Base-by-base conservation (phyloP, 2,113 vertebrate genomes). In the Eubucco bourcierii region DNA sequence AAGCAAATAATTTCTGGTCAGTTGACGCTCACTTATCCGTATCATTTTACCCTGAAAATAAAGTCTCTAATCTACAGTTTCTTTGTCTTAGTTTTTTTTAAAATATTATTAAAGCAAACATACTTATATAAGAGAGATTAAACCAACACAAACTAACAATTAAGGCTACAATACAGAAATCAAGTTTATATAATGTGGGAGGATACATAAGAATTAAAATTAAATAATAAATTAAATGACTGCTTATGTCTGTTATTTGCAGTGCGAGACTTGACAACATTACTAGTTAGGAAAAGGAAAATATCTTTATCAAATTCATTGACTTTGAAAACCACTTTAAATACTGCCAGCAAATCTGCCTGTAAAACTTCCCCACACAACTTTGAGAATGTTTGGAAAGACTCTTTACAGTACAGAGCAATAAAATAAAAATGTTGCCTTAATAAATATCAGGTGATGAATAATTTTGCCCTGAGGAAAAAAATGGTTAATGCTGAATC, bases 1-100 rank as follows among this genome's bases (percentile, higher is more conserved):
- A 99, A 98, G 99, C 98, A 98, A 99, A 99, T 99, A 98, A 99
- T 99, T 99, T 99, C 99, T 99, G 99, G 99, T 99, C 99, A 99
- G 99, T 99, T 99, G 99, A 99, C 98, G 98, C 98, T 99, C 98
- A 99, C 98, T 99, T 99, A 99, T 98, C 98, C 99, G 98, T 98
- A 98, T 99, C 99, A 98, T 98, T 98, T 98, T 98, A 98, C 98
- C 97, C 98, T 98, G 98, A 98, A 98, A 98, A 98, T 98, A 98
- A 98, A 98, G 98, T 98, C 98, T 98, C 97, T 97, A 97, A 97
- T 98, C 98, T 97, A 97, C 97, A 96, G 97, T 98, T 98, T 97
- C 96, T 98, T 98, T 98, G 98, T 98, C 97, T 97, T 97, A 96
- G 94, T 96, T 96, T 97, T 96, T 56, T 97, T 96, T 94, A 46